phyloP scores from a whole-genome alignment of 2,113 vertebrate species.

The Scytalopus superciliaris region DNA sequence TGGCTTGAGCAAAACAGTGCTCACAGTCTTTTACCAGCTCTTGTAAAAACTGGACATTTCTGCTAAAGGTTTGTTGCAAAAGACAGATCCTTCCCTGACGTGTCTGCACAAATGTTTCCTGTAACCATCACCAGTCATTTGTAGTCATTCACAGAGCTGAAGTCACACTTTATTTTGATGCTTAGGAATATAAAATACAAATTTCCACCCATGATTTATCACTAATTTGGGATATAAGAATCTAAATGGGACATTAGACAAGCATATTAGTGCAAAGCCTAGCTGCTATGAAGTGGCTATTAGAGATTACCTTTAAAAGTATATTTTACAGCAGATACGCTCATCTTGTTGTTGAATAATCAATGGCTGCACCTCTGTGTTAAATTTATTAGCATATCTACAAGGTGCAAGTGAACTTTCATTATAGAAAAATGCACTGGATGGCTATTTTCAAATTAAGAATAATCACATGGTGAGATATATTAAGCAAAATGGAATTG shows the following conservation, averaged over 20 bases:
- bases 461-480: slow-evolving; percentile 41
- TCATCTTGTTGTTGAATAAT: slow-evolving; percentile 57
- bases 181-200: slow-evolving; percentile 44
- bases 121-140: background rate
- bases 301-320: slow-evolving; percentile 51
- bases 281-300: slow-evolving; percentile 42
- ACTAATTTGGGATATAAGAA: slow-evolving; percentile 45
- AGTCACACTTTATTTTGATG: slow-evolving; percentile 45
- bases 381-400: slow-evolving; percentile 59
- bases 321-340: slow-evolving; percentile 25
- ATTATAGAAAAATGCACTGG: slow-evolving; percentile 28
- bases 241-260: slow-evolving; percentile 57
- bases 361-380: slow-evolving; percentile 36
- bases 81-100: background rate
- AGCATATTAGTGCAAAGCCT: slow-evolving; percentile 53
- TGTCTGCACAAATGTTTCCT: background rate
- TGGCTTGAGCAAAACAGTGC: background rate
- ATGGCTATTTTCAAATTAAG: slow-evolving; percentile 56
- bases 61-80: background rate
- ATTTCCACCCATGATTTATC: slow-evolving; percentile 54
- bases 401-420: slow-evolving; percentile 44
- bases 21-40: background rate
- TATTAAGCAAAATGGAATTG: slow-evolving; percentile 34
- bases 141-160: background rate
- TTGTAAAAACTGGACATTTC: background rate